A percentile compares a stretch with the other conserved stretches of the same genome.
Evolutionary conservation across 30 jellyfish, hydroid and myxozoan genomes (phyloP).

Genomic region (Calvadosia cruxmelitensis): DNA sequence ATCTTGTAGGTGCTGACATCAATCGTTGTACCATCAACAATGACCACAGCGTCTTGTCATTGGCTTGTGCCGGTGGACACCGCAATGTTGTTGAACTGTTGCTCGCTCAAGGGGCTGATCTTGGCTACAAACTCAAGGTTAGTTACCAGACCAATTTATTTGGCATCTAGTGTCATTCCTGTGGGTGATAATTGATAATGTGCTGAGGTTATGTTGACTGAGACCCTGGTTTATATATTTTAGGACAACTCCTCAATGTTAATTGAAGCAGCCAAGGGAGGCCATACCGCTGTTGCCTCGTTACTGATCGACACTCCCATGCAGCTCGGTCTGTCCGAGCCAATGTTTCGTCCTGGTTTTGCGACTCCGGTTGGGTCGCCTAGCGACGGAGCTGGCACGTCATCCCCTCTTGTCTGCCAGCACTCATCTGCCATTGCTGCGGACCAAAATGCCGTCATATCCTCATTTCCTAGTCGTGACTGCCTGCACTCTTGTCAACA

Average conservation of each 20-base stretch:
- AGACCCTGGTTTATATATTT: not conserved
- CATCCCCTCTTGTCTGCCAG: conserved; percentile 24
- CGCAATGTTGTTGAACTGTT: conserved; percentile 72
- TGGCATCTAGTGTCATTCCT: not conserved
- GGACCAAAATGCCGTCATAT: not conserved
- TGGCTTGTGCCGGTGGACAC: conserved; percentile 97
- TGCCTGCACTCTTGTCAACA: not conserved
- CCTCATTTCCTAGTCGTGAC: not conserved
- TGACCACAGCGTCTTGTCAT: conserved; percentile 83
- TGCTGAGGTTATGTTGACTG: conserved; percentile 7
- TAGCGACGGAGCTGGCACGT: not conserved
- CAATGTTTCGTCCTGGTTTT: conserved; percentile 63
- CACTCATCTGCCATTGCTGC: conserved; percentile 5
- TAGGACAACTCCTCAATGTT: conserved; percentile 97
- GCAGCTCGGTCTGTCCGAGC: conserved; percentile 59
- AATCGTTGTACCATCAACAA: conserved; percentile 52
- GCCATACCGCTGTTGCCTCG: conserved; percentile 87
- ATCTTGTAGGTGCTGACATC: conserved; percentile 3
- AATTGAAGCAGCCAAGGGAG: conserved; percentile 99
- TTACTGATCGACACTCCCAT: conserved; percentile 74
- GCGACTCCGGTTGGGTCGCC: conserved; percentile 93
- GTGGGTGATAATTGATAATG: not conserved
- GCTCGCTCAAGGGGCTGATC: conserved; percentile 83
- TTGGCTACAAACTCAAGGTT: conserved; percentile 66
- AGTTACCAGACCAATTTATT: not conserved